phyloP scores from a whole-genome alignment of 2,888 invertebrate species.

The Ennomos quercinarius region DNA sequence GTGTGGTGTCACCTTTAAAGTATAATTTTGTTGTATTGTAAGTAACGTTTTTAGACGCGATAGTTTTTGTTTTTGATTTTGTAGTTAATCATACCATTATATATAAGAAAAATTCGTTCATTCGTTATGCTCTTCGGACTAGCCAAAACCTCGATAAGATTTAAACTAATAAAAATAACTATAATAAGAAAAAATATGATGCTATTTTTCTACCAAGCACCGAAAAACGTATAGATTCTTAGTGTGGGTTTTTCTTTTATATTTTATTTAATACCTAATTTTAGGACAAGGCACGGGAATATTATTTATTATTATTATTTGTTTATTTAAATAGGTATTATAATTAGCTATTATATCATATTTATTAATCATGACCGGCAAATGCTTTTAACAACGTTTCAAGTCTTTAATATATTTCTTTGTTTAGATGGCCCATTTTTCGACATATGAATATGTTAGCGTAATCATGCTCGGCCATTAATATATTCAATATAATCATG shows the following conservation, averaged over 20 bases:
- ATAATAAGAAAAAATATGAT: constrained; percentile 40
- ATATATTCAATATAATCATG: constrained; percentile 56
- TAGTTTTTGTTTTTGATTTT: neutral
- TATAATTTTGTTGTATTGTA: neutral
- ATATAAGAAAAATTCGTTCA: constrained; percentile 51
- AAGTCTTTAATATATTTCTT: neutral
- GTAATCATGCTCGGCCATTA: constrained; percentile 62
- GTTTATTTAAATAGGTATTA: constrained; percentile 16
- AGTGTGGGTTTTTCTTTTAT: constrained; percentile 24
- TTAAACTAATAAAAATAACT: constrained; percentile 50
- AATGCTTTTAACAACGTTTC: constrained; percentile 9
- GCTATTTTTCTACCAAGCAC: constrained; percentile 60
- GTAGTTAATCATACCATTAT: constrained; percentile 11
- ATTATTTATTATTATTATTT: no score
- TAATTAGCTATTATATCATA: constrained; percentile 1
- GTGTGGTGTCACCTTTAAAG: no score
- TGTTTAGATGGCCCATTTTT: constrained; percentile 13
- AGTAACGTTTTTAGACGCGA: no score
- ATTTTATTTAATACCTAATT: constrained; percentile 23
- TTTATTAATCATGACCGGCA: constrained; percentile 16
- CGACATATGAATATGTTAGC: constrained; percentile 51
- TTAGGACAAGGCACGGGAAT: constrained; percentile 47
- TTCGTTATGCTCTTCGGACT: constrained; percentile 62
- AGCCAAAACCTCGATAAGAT: constrained; percentile 66
- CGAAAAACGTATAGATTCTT: constrained; percentile 48